Percentiles rank a stretch among this genome's conserved stretches.
These are phyloP conservation scores for Poecilus cupreus DNA, from an alignment of 2,888 invertebrate species.

Conservation along the genomic window DNA sequence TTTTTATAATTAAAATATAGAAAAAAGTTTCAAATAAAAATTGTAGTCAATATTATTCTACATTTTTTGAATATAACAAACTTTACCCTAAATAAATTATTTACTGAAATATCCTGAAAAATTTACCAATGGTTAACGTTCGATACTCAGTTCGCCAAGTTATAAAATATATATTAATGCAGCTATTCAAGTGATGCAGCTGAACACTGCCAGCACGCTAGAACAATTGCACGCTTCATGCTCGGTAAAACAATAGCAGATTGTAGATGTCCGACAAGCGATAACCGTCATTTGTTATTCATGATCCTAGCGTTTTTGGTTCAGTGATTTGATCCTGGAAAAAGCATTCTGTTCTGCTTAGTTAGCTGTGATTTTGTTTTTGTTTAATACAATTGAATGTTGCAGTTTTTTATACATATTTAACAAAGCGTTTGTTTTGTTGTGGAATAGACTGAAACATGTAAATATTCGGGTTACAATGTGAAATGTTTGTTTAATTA, in stretches of 20 bases:
- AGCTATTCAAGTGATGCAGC: too few relatives aligned
- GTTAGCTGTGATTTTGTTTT: conserved; percentile 2
- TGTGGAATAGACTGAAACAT: not conserved
- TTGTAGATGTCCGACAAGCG: not conserved
- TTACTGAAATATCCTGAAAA: too few relatives aligned
- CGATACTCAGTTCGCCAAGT: too few relatives aligned
- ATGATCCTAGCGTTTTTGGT: not conserved
- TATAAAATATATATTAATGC: too few relatives aligned
- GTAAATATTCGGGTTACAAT: not conserved
- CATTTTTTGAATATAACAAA: too few relatives aligned
- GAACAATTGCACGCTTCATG: not conserved
- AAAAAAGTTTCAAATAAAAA: too few relatives aligned
- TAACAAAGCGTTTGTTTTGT: not conserved
- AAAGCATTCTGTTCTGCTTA: not conserved
- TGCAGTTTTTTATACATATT: not conserved
- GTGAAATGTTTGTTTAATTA: not conserved
- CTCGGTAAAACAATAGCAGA: not conserved
- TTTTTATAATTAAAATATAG: too few relatives aligned
- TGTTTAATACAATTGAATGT: not conserved
- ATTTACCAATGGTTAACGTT: too few relatives aligned
- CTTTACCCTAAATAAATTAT: too few relatives aligned
- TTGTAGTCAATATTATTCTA: too few relatives aligned
- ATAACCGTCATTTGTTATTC: conserved; percentile 10
- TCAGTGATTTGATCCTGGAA: not conserved
- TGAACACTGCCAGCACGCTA: too few relatives aligned